A percentile compares a stretch with the other conserved stretches of the same genome.
phyloP scores from a whole-genome alignment of 2,888 invertebrate genomes.

The Cantharis flavilabris region DNA sequence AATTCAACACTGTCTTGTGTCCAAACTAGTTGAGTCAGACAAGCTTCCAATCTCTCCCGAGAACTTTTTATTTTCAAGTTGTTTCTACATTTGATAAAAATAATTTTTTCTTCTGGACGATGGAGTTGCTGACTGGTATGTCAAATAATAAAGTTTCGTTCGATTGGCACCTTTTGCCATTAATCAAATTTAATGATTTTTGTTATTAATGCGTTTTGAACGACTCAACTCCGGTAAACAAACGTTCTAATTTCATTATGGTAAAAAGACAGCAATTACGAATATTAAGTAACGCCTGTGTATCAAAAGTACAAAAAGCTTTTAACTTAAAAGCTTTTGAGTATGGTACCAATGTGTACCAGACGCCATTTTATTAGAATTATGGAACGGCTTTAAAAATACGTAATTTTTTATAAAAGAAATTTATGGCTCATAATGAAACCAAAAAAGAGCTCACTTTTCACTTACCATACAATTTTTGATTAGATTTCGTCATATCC shows the following conservation, averaged over 20 bases:
- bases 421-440: slow-evolving; percentile 22
- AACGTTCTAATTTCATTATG: slow-evolving; percentile 15
- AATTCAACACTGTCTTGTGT: no score
- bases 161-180: background rate
- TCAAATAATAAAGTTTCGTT: background rate
- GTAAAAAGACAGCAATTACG: slow-evolving; percentile 35
- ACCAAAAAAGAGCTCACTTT: background rate
- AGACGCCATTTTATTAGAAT: slow-evolving; percentile 43
- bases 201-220: slow-evolving; percentile 33
- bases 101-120: background rate
- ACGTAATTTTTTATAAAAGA: slow-evolving; percentile 30
- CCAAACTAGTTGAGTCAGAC: no score
- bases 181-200: background rate
- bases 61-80: no score
- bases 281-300: slow-evolving; percentile 43
- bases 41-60: no score
- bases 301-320: slow-evolving; percentile 42
- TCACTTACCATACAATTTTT: slow-evolving; percentile 13
- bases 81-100: no score
- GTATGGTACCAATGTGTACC: slow-evolving; percentile 48
- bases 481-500: slow-evolving; percentile 54
- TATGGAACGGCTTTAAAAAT: slow-evolving; percentile 18
- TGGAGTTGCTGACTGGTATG: background rate
- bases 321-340: slow-evolving; percentile 49
- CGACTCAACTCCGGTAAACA: slow-evolving; percentile 23